Base-by-base conservation (phyloP, 2,797 vertebrate species). In the Sebastes oblongus region DNA sequence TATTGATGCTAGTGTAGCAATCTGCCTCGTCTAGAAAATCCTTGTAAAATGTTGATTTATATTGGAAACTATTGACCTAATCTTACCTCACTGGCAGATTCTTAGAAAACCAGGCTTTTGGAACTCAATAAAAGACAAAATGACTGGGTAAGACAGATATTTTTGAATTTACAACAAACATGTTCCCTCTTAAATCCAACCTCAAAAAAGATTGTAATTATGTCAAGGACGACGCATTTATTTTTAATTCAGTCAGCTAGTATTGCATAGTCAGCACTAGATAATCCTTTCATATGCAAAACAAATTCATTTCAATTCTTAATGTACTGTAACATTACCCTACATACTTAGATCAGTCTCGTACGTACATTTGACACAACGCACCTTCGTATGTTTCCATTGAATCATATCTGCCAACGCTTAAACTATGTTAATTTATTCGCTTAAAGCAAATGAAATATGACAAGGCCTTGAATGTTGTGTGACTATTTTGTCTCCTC, bases 391-490 rank as follows among this genome's bases (percentile, higher is more conserved):
- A 24, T 4, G 5, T 62, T 84, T 72, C 25, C 34, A 74, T 14
- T 55, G 11, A 32, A 56, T 56, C 22, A 29, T 55, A 55, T 42
- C 30, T 72, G 24, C 50, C 70, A 77, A 3, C 70, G 58, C 22
- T 76, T 74, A 27, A 80, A 80, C 79, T 67, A 61, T 70, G 27
- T 61, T 75, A 72, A 85, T 78, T 27, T 80, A 79, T 70, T 86
- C 68, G 56, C 72, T 61, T 54, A 78, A 71, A 65, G 62, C 10
- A 87, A 84, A 84, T 83, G n/a, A 76, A 86, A 85, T 60, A 70
- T 74, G 77, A 84, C 76, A 66, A 69, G 64, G 86, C 72, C 50
- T 65, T 84, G 71, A 66, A 85, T 85, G 82, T 80, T 76, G 30
- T 78, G 75, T 61, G 54, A 85, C 75, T 71, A 72, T 81, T 89